Conservation (phyloP, 2,797 vertebrate species). For the Rhodeus uyekii region DNA sequence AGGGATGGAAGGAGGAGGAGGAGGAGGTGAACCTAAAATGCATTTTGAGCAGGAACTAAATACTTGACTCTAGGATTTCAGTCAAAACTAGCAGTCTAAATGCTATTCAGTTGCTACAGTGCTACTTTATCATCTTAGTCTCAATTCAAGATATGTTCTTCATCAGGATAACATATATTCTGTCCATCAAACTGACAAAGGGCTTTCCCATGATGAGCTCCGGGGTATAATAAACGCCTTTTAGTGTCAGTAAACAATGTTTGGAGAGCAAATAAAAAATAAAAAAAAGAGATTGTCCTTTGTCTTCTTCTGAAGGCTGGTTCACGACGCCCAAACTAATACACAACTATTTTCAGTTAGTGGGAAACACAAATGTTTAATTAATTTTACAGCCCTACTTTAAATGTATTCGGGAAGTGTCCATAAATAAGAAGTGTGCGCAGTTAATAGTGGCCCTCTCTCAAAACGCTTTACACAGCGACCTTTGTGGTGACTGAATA, state of each 20-base stretch:
- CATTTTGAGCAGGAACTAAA: not conserved
- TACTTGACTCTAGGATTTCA: slow-evolving; percentile 31
- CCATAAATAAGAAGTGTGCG: not conserved
- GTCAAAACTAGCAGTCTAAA: slow-evolving; percentile 5
- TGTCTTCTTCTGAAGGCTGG: not conserved
- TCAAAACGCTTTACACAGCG: not conserved
- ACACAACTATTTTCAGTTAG: not conserved
- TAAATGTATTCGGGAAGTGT: no score
- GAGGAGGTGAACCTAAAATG: not conserved
- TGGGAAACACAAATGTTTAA: not conserved
- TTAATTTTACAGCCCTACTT: no score
- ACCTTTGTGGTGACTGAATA: not conserved
- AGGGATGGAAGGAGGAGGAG: slow-evolving; percentile 15
- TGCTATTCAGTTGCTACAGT: slow-evolving; percentile 39
- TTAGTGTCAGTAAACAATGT: slow-evolving; percentile 20
- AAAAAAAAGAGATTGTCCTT: not conserved
- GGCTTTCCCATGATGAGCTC: not conserved
- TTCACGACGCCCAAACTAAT: not conserved
- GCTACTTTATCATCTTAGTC: slow-evolving; percentile 41
- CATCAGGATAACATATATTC: slow-evolving; percentile 54
- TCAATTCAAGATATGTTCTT: slow-evolving; percentile 62
- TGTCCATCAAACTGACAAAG: slow-evolving; percentile 48
- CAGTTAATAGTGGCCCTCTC: not conserved
- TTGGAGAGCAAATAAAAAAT: slow-evolving; percentile 4
- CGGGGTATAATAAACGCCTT: slow-evolving; percentile 29